Percentiles rank a stretch among this genome's conserved stretches.
These are phyloP conservation scores for Epirrhoe alternata DNA, from an alignment of 2,888 invertebrate species.

Conservation along the genomic window DNA sequence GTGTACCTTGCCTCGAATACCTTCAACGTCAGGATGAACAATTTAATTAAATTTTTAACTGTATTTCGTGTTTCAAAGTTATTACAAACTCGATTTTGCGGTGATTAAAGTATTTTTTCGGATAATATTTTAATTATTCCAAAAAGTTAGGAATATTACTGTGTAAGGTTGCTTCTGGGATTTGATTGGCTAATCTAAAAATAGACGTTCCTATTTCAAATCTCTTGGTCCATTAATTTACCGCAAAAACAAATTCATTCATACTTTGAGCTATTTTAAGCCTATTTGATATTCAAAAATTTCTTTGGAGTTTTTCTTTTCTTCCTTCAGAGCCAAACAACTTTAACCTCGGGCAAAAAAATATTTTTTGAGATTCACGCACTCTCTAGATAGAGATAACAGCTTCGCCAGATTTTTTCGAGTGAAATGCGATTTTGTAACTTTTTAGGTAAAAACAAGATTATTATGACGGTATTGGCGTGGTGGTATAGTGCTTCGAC, in stretches of 20 bases:
- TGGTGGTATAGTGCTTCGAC: too few species aligned
- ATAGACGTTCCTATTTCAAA: not conserved
- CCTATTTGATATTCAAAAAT: not conserved
- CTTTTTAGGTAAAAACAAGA: too few species aligned
- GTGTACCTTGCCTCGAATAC: slow-evolving; percentile 17
- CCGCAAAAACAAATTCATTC: not conserved
- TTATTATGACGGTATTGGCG: too few species aligned
- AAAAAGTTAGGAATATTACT: not conserved
- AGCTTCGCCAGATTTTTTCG: too few species aligned
- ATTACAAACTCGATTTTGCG: not conserved
- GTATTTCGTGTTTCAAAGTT: slow-evolving; percentile 11
- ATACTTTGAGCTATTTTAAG: not conserved
- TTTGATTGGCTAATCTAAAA: not conserved
- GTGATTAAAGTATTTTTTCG: slow-evolving; percentile 12
- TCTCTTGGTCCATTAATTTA: slow-evolving; percentile 1
- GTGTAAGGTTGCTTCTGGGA: too few species aligned
- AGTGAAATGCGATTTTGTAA: too few species aligned
- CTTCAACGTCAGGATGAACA: slow-evolving; percentile 10
- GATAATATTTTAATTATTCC: not conserved
- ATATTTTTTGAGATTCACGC: not conserved
- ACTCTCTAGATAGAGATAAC: not conserved
- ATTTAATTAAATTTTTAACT: slow-evolving; percentile 19
- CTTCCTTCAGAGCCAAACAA: not conserved
- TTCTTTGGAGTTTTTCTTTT: not conserved
- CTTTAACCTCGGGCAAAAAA: not conserved